Evolutionary conservation across 2,797 vertebrate species (phyloP).

Genomic region (Aeoliscus strigatus): DNA sequence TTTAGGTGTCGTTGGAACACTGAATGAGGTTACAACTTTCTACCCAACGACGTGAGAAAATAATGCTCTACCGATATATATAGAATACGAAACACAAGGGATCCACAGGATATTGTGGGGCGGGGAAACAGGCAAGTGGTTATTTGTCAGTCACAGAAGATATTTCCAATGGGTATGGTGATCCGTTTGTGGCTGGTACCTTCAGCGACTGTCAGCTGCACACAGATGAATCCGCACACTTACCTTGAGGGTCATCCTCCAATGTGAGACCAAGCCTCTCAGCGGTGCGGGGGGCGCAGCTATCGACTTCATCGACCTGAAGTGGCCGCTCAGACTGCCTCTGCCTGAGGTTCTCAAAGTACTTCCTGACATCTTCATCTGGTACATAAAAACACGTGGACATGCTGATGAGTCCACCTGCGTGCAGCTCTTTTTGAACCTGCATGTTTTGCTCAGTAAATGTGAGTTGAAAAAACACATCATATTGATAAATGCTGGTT

Average conservation of each 20-base stretch:
- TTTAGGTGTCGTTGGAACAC: too few species aligned
- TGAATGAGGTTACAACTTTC: too few species aligned
- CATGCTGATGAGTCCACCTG: too few species aligned
- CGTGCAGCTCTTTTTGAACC: too few species aligned
- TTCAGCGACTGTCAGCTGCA: not conserved
- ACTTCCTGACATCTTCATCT: conserved; percentile 85
- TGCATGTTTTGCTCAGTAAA: too few species aligned
- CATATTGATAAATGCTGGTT: too few species aligned
- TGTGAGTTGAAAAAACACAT: too few species aligned
- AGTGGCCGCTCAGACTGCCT: conserved; percentile 75
- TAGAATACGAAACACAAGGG: not conserved
- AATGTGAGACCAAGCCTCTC: conserved; percentile 79
- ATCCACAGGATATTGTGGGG: conserved; percentile 1
- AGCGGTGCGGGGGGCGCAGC: conserved; percentile 72
- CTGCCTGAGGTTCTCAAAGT: conserved; percentile 62
- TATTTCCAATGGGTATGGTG: too few species aligned
- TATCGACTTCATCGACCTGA: conserved; percentile 86
- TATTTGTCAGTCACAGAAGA: too few species aligned
- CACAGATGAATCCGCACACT: conserved; percentile 9
- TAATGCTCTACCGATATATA: too few species aligned
- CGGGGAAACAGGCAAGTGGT: not conserved
- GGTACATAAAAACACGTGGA: conserved; percentile 3
- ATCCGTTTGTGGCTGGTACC: too few species aligned
- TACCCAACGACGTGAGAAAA: too few species aligned
- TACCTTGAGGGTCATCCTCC: conserved; percentile 80